Conservation (phyloP, 2,888 invertebrate genomes). For the Ptilodon capucinus region DNA sequence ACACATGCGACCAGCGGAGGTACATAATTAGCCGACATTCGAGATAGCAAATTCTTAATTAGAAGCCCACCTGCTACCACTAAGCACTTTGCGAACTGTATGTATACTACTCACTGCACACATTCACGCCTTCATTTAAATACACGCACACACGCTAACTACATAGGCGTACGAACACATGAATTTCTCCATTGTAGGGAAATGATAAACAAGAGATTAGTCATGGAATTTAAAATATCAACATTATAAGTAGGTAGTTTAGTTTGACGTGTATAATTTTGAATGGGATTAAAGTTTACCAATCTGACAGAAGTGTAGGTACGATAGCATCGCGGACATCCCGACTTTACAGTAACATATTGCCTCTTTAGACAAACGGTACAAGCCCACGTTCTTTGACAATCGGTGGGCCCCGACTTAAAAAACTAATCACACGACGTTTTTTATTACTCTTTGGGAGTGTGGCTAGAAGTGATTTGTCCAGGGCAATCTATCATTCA, state of each 20-base stretch:
- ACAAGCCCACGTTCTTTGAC: constrained; percentile 63
- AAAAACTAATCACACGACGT: constrained; percentile 69
- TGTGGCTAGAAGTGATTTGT: constrained; percentile 78
- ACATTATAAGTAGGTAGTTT: constrained; percentile 20
- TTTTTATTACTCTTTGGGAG: constrained; percentile 71
- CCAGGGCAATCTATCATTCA: constrained; percentile 80
- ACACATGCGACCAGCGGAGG: constrained; percentile 20
- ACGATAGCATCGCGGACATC: constrained; percentile 57
- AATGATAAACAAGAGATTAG: constrained; percentile 32
- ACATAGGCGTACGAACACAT: neutral
- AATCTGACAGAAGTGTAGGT: constrained; percentile 61
- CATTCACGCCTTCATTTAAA: constrained; percentile 2
- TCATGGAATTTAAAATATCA: constrained; percentile 27
- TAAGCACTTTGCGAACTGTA: constrained; percentile 23
- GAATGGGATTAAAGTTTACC: constrained; percentile 55
- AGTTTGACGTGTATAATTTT: constrained; percentile 49
- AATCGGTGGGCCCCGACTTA: constrained; percentile 58
- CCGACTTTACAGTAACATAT: constrained; percentile 61
- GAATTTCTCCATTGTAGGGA: constrained; percentile 20
- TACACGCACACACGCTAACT: neutral
- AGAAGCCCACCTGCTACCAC: constrained; percentile 38
- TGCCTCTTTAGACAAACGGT: constrained; percentile 62
- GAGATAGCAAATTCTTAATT: constrained; percentile 43
- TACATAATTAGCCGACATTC: constrained; percentile 47
- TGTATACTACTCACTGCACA: constrained; percentile 15